These are phyloP conservation scores for Lepidochitona cinerea DNA, from an alignment of 2,888 invertebrate species.

Conservation along the genomic window DNA sequence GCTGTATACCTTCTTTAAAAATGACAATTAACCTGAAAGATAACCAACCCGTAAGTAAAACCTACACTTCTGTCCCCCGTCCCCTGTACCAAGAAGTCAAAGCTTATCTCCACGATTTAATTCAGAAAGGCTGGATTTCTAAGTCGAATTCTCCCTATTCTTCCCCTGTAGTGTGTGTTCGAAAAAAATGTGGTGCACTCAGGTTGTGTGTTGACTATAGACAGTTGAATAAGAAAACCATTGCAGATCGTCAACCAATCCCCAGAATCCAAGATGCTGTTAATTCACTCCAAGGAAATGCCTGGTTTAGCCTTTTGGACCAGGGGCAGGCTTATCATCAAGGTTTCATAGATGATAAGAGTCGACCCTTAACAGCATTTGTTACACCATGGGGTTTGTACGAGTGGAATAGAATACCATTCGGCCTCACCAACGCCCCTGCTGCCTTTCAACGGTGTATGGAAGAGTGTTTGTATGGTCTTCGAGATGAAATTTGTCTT, in stretches of 20 bases:
- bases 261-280: constrained; percentile 26
- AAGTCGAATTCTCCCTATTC: constrained; percentile 24
- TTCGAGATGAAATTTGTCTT: constrained; percentile 18
- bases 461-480: constrained; percentile 12
- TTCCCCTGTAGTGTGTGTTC: constrained; percentile 20
- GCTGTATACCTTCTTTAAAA: constrained; percentile 23
- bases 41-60: constrained; percentile 24
- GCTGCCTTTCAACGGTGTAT: constrained; percentile 14
- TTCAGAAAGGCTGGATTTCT: constrained; percentile 26
- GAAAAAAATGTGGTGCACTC: constrained; percentile 20
- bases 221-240: constrained; percentile 18
- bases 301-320: constrained; percentile 26
- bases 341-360: constrained; percentile 18
- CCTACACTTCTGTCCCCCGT: constrained; percentile 29
- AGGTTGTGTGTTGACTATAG: constrained; percentile 29
- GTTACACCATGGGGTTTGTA: constrained; percentile 24
- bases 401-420: constrained; percentile 26
- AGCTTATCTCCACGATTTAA: constrained; percentile 28
- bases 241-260: constrained; percentile 21
- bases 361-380: constrained; percentile 28
- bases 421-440: constrained; percentile 26
- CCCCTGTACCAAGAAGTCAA: constrained; percentile 39
- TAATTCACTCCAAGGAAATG: constrained; percentile 15
- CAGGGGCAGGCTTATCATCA: constrained; percentile 29
- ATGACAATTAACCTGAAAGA: constrained; percentile 31